Evolutionary conservation across 2,888 invertebrate genomes (phyloP), one percentile per base, ranked within the genome.

Genomic region (Himalopsyche japonica): DNA sequence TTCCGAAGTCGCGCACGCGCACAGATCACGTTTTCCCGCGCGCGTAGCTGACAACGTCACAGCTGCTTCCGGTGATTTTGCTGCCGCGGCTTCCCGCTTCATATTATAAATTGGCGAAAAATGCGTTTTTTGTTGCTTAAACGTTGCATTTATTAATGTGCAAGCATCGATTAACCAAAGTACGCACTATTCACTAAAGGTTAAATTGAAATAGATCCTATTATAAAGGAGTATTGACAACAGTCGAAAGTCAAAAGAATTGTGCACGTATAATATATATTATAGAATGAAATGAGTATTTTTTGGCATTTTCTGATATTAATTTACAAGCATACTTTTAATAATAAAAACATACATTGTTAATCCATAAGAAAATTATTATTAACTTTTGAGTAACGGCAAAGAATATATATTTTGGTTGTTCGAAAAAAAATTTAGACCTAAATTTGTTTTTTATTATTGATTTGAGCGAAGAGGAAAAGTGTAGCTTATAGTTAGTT

Each of bases 21-120:
- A 30, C 64, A 24, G 49, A 24, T 24, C 37, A 24, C 70, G 49
- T 76, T 48, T 57, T 32, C 78, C 77, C 49, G 77, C 70, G 80
- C 80, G 43, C 80, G 82, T 76, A 47, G 30, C 37, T 30, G 30
- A 20, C 77, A 37, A 48, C 76, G 47, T 47, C 43, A 34, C 85
- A 85, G 48, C 85, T 85, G 85, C 77, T 82, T 85, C 85, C 85
- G 85, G 82, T 30, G 79, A 79, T 82, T 82, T 82, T 76, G 82
- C 34, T 34, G 57, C 32, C 34, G 76, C 30, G 49, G 49, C 49
- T 57, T 57, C 49, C 43, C 43, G 43, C 43, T 20, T 57, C n/a
- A 20, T 24, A 24, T 57, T 57, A 57, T 57, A 57, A 57, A 57
- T 57, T 57, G 57, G 57, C 57, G 57, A 57, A 57, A 57, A 57